These are phyloP conservation scores for Cryptocheilus praepositus DNA, from an alignment of 2,888 invertebrate species.

Conservation along the genomic window DNA sequence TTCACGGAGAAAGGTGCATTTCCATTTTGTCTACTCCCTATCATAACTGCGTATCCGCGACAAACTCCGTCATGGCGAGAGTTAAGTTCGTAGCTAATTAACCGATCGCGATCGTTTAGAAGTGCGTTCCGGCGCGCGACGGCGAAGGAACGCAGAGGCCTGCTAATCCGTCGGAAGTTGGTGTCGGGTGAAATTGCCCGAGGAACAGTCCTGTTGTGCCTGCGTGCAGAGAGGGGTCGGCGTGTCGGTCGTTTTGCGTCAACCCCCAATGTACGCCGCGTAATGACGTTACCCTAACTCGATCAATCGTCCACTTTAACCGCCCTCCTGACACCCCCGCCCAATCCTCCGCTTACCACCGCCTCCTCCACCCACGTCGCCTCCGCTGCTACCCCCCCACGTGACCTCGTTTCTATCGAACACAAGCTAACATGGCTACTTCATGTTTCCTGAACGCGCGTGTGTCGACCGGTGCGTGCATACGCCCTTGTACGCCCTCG, in stretches of 20 bases:
- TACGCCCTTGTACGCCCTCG: too few species aligned
- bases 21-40: too few species aligned
- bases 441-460: neutral
- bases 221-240: constrained; percentile 26
- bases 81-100: too few species aligned
- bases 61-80: too few species aligned
- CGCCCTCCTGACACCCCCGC: constrained; percentile 3
- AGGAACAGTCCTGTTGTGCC: constrained; percentile 50
- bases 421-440: constrained; percentile 20
- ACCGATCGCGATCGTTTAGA: too few species aligned
- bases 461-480: constrained; percentile 7
- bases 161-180: constrained; percentile 67
- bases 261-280: constrained; percentile 58
- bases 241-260: constrained; percentile 46
- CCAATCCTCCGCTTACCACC: neutral
- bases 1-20: too few species aligned
- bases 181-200: constrained; percentile 70
- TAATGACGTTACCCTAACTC: constrained; percentile 71
- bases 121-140: too few species aligned
- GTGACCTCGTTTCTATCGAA: constrained; percentile 51
- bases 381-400: constrained; percentile 1
- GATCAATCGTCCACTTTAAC: constrained; percentile 63
- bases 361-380: neutral
- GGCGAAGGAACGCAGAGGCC: constrained; percentile 29
- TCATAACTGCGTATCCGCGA: too few species aligned